These are phyloP conservation scores for Boulengeromyrus knoepffleri DNA, from an alignment of 2,113 vertebrate species.

Conservation along the genomic window DNA sequence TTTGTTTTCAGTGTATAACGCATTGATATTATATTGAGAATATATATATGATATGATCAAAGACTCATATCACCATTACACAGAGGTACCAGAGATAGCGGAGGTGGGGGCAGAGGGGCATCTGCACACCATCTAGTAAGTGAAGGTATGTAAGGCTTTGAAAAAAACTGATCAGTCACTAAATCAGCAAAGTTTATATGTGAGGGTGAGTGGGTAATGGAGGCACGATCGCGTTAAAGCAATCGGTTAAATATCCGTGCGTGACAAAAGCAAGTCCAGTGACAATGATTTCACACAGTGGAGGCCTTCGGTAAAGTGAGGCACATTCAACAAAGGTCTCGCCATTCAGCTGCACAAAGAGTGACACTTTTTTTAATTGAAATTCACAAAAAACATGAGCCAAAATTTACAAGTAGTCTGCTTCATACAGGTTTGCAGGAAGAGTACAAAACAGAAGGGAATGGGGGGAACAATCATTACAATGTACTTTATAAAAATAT, in stretches of 20 bases:
- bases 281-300: background rate
- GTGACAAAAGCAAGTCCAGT: background rate
- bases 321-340: background rate
- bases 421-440: constrained; percentile 25
- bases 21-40: background rate
- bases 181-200: background rate
- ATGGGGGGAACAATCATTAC: constrained; percentile 8
- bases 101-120: background rate
- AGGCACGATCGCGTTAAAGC: background rate
- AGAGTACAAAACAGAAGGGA: constrained; percentile 34
- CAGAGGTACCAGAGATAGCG: background rate
- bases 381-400: constrained; percentile 17
- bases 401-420: constrained; percentile 33
- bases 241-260: background rate
- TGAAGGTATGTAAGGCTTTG: background rate
- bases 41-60: background rate
- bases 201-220: background rate
- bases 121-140: background rate
- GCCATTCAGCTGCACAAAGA: background rate
- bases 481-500: constrained; percentile 28
- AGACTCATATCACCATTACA: background rate
- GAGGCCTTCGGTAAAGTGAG: background rate
- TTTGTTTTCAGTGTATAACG: background rate
- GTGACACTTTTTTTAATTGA: constrained; percentile 31
- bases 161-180: background rate